A percentile compares a stretch with the other conserved stretches of the same genome.
Conservation (phyloP, 2,797 vertebrate genomes). For the Loriculus beryllinus region DNA sequence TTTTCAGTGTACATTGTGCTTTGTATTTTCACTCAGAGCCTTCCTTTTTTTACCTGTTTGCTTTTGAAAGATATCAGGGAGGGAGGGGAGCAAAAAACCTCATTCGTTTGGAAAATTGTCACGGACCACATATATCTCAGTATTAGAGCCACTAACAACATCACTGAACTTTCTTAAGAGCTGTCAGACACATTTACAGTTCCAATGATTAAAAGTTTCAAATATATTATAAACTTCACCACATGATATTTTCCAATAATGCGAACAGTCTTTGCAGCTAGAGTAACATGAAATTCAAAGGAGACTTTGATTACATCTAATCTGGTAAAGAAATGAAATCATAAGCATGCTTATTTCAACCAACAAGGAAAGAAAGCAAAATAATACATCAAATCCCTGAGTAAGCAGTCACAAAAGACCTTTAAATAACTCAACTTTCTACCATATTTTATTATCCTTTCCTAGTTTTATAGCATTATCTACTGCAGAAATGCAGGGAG, state of each 20-base stretch:
- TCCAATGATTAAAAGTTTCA: slow-evolving; percentile 70
- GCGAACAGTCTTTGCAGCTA: slow-evolving; percentile 65
- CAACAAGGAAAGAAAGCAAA: slow-evolving; percentile 67
- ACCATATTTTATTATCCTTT: slow-evolving; percentile 80
- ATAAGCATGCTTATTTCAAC: slow-evolving; percentile 71
- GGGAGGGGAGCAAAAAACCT: neutral
- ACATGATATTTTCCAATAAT: slow-evolving; percentile 61
- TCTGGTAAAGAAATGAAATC: slow-evolving; percentile 71
- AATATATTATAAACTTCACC: slow-evolving; percentile 66
- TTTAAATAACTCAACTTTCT: slow-evolving; percentile 83
- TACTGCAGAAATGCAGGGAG: slow-evolving; percentile 78
- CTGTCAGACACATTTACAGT: slow-evolving; percentile 44
- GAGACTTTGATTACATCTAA: slow-evolving; percentile 71
- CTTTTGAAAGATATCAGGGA: neutral
- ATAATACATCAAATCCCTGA: slow-evolving; percentile 73
- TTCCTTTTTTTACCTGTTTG: neutral
- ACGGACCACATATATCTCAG: neutral
- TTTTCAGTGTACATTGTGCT: neutral
- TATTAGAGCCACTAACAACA: slow-evolving; percentile 5
- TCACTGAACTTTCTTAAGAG: slow-evolving; percentile 59
- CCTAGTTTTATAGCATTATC: slow-evolving; percentile 79
- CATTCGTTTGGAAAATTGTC: neutral
- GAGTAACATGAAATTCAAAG: slow-evolving; percentile 68
- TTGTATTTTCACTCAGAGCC: neutral
- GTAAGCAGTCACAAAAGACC: slow-evolving; percentile 80